Evolutionary conservation across 2,888 invertebrate species (phyloP), one percentile per base, ranked within the genome.

Genomic region (Epinotia bilunana): DNA sequence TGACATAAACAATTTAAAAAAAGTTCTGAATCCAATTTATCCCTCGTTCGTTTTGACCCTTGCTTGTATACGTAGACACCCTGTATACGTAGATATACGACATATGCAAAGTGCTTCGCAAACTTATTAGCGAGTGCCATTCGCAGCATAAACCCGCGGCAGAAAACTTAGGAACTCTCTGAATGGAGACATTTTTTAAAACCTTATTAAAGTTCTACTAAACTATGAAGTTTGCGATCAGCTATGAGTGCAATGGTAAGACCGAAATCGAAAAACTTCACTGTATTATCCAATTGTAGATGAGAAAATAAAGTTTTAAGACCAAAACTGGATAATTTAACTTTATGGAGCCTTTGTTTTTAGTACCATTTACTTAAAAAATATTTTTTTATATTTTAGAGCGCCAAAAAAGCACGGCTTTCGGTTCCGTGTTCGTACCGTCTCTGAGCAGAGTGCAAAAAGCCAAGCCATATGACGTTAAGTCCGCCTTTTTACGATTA

Each of bases 201-300:
- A 58, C 28, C 65, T 20, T 20, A 67, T 57, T 67, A 55, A 67
- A 67, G 28, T 67, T 67, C 33, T 55, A 46, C 28, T 46, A 55
- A 58, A 65, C 46, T 72, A 72, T 49, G 33, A 64, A 72, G 46
- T 72, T 58, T 46, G n/a, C n/a, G n/a, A 33, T 58, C 72, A 58
- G 65, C 64, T 65, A 20, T 28, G 57, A 18, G 20, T 49, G 72
- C 64, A 64, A 13, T 28, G 58, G 58, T 33, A 43, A 46, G 53
- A 63, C 3, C 28, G 7, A 23, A 28, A 60, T 60, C 60, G 28
- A 49, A n/a, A 62, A 57, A 72, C 23, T 63, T 64, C 28, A 63
- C 12, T 28, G 46, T 69, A 60, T 61, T 49, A 70, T 53, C 13
- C 33, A 49, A 70, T 61, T 53, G 49, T 18, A n/a, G 49, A 63